Percentiles rank a stretch among this genome's conserved stretches.
phyloP scores from a whole-genome alignment of 2,888 invertebrate species.

The Ornithoptera alexandrae region DNA sequence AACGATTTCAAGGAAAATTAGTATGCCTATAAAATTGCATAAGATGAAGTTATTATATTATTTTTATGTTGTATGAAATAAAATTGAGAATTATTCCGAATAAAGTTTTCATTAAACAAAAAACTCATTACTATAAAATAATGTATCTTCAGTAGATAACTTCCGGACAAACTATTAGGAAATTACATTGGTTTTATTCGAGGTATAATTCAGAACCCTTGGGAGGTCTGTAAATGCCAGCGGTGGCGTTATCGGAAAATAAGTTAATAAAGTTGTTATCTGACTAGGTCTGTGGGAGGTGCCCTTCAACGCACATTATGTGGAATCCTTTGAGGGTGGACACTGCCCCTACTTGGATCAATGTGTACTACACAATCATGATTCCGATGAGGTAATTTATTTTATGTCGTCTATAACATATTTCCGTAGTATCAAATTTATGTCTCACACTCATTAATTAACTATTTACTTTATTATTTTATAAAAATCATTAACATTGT shows the following conservation, averaged over 20 bases:
- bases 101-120: background rate
- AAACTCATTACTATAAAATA: background rate
- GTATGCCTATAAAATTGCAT: no score
- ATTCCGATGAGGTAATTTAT: constrained; percentile 78
- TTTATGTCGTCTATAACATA: background rate
- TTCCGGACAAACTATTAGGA: constrained; percentile 18
- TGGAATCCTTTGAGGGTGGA: constrained; percentile 93
- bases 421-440: background rate
- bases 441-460: background rate
- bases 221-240: constrained; percentile 22
- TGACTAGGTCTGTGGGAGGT: constrained; percentile 91
- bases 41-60: no score
- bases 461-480: background rate
- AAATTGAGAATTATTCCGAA: no score
- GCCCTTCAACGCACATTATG: constrained; percentile 93
- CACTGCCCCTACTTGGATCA: constrained; percentile 96
- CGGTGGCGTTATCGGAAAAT: constrained; percentile 25
- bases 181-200: constrained; percentile 20
- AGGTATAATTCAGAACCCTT: constrained; percentile 14
- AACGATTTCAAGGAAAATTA: no score
- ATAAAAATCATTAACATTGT: no score
- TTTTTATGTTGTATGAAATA: no score
- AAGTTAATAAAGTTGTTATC: constrained; percentile 29
- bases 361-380: constrained; percentile 94
- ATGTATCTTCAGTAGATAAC: background rate